These are phyloP conservation scores for Pseudobourletiella spinata DNA, from an alignment of 1,140 invertebrate species.

Conservation along the genomic window DNA sequence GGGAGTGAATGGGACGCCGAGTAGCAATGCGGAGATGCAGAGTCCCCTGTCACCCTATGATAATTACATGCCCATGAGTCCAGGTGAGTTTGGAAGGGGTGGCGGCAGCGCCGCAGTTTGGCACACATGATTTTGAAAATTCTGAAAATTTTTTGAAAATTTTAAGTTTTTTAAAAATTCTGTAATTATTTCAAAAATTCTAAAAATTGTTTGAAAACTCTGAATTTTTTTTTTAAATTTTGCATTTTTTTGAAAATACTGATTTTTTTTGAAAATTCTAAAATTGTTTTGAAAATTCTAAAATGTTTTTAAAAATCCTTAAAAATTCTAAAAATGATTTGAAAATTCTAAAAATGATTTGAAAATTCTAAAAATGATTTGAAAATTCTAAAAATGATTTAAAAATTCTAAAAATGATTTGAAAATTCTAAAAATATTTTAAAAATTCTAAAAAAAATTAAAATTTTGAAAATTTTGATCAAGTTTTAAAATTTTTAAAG, in stretches of 20 bases:
- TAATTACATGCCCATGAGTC: slow-evolving; percentile 52
- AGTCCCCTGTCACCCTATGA: slow-evolving; percentile 42
- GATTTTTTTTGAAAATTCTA: background rate
- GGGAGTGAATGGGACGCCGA: slow-evolving; percentile 16
- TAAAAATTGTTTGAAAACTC: background rate
- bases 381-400: too few relatives aligned
- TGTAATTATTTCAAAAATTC: background rate
- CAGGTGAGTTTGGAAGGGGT: slow-evolving; percentile 38
- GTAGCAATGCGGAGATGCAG: slow-evolving; percentile 49
- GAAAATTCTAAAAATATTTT: too few relatives aligned
- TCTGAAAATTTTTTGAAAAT: background rate
- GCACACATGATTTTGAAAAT: background rate
- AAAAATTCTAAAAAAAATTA: too few relatives aligned
- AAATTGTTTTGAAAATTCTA: too few relatives aligned
- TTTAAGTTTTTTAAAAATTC: background rate
- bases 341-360: too few relatives aligned
- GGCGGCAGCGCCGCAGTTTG: background rate
- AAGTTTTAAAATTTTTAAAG: too few relatives aligned
- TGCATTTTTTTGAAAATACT: background rate
- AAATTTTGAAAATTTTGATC: too few relatives aligned
- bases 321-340: too few relatives aligned
- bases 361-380: too few relatives aligned
- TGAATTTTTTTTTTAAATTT: background rate
- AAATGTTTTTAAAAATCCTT: too few relatives aligned
- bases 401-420: too few relatives aligned